Evolutionary conservation across 2,888 invertebrate species (phyloP), one percentile per base, ranked within the genome.

Genomic region (Idaea biselata): DNA sequence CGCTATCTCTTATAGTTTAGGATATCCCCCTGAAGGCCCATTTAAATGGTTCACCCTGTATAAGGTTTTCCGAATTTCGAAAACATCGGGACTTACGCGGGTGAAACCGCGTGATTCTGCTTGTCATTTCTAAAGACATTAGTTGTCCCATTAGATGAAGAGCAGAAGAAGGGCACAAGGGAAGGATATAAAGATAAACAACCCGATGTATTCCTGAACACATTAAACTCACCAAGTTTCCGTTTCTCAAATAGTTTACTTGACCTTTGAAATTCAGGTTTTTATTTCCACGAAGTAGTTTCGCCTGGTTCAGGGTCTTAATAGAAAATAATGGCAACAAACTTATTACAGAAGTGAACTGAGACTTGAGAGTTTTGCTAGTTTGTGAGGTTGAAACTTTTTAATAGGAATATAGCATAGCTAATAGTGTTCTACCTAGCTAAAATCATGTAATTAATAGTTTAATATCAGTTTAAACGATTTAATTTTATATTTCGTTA

Each of bases 151-250:
- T 67, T 71, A 73, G 66, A 44, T 66, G 65, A 68, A 68, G 64
- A 70, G 65, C 71, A 69, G 73, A 67, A 69, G 73, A 67, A 72
- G 74, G 74, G 68, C 76, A 75, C 71, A 70, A 71, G 76, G 80
- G 77, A 74, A 76, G 78, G 79, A 80, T 84, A 84, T 86, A 84
- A 85, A 87, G 85, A 87, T 82, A 87, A 88, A 89, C 83, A 80
- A 83, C 71, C 78, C 81, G 83, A 87, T 87, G 88, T 88, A 88
- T 88, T 82, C 82, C 83, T 75, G 70, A 84, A 84, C 81, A 77
- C 87, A 86, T 89, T 88, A 86, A 86, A 88, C 86, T 88, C 82
- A 76, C 73, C 73, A 67, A 73, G 71, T 72, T 44, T 69, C 68
- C 72, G 64, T 67, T 68, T 72, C 72, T 75, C 70, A 68, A 75